Evolutionary conservation across 2,113 vertebrate genomes (phyloP).

Genomic region (Chaetodon auriga): DNA sequence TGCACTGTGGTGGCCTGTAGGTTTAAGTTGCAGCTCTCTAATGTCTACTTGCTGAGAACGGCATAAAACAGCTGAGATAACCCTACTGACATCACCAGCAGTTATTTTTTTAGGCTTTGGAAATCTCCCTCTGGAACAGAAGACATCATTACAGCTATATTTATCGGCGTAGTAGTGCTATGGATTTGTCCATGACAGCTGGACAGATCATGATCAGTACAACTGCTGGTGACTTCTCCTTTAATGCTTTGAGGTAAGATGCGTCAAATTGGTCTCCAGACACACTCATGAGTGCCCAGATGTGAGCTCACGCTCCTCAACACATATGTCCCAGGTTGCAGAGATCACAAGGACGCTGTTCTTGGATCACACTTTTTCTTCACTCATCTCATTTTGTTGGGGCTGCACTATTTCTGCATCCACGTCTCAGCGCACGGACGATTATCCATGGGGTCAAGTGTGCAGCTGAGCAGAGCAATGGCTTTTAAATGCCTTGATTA

Average conservation of each 20-base stretch:
- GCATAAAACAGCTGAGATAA: constrained; percentile 4
- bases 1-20: neutral
- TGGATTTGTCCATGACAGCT: neutral
- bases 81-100: neutral
- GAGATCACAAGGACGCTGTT: constrained; percentile 7
- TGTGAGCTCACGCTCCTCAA: neutral
- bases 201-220: neutral
- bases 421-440: neutral
- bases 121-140: neutral
- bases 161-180: neutral
- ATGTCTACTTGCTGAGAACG: constrained; percentile 12
- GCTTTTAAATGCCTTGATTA: constrained; percentile 64
- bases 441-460: constrained; percentile 44
- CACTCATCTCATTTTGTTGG: neutral
- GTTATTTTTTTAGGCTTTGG: constrained; percentile 6
- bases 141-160: neutral
- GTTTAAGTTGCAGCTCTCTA: neutral
- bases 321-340: neutral
- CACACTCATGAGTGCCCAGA: neutral
- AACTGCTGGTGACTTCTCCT: neutral
- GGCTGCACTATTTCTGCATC: constrained; percentile 2
- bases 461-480: constrained; percentile 36
- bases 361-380: neutral
- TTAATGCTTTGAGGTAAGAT: neutral
- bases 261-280: neutral